These are phyloP conservation scores for Potamilus streckersoni DNA, from an alignment of 1,140 invertebrate genomes.

Conservation along the genomic window DNA sequence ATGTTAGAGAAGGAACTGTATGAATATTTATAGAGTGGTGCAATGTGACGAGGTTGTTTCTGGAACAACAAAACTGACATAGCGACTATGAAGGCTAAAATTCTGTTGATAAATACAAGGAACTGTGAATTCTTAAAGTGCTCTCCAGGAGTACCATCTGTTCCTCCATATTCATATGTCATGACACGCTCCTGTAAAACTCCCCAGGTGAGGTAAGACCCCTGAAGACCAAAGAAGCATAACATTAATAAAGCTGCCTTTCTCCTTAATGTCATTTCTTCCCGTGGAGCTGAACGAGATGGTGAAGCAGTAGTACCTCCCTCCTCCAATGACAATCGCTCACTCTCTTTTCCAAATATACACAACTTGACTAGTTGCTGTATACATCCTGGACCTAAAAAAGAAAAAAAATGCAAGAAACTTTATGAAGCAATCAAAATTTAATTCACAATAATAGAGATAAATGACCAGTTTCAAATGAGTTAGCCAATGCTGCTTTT, in stretches of 20 bases:
- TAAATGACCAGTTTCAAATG: too few relatives aligned
- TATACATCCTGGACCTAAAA: constrained; percentile 52
- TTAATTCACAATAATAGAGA: background rate
- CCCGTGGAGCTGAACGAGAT: constrained; percentile 6
- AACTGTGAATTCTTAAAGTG: constrained; percentile 93
- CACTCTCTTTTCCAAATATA: constrained; percentile 72
- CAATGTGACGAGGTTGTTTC: constrained; percentile 77
- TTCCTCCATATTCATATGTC: constrained; percentile 76
- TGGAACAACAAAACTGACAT: constrained; percentile 73
- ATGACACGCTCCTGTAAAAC: constrained; percentile 84
- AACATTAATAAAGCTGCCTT: constrained; percentile 71
- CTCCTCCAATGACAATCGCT: constrained; percentile 50
- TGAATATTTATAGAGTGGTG: constrained; percentile 95
- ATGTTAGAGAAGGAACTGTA: constrained; percentile 98
- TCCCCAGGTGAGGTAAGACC: constrained; percentile 94
- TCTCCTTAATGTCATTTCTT: constrained; percentile 26
- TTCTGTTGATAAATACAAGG: constrained; percentile 92
- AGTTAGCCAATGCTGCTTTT: too few relatives aligned
- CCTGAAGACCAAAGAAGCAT: constrained; percentile 90
- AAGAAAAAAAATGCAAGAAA: constrained; percentile 8
- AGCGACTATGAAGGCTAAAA: constrained; percentile 85
- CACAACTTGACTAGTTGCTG: constrained; percentile 69
- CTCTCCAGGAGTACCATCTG: constrained; percentile 60
- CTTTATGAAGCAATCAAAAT: background rate
- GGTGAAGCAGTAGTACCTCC: constrained; percentile 7